Evolutionary conservation across 2,888 invertebrate species (phyloP).

Genomic region (Pristionchus fissidentatus): DNA sequence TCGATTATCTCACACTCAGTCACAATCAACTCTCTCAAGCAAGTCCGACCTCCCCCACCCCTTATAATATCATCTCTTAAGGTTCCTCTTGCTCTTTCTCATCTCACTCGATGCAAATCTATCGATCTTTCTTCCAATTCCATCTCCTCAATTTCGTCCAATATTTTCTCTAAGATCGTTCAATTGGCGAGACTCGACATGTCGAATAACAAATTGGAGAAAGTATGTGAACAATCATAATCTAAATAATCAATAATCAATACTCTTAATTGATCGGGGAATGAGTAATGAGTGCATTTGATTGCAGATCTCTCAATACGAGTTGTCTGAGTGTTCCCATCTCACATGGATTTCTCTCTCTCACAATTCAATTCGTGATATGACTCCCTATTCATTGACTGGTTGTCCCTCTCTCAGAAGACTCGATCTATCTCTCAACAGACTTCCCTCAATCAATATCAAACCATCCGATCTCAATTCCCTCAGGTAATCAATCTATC

Average conservation of each 20-base stretch:
- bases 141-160: constrained; percentile 8
- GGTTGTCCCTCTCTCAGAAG: constrained; percentile 16
- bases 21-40: constrained; percentile 3
- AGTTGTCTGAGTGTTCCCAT: constrained; percentile 67
- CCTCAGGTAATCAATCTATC: not conserved
- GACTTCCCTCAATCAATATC: constrained; percentile 10
- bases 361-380: constrained; percentile 55
- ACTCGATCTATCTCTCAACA: constrained; percentile 34
- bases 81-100: constrained; percentile 34
- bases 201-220: constrained; percentile 35
- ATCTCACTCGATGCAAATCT: not conserved
- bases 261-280: too few relatives aligned
- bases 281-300: not conserved
- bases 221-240: not conserved
- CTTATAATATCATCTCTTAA: not conserved
- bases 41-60: not conserved
- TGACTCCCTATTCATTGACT: not conserved
- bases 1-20: constrained; percentile 17
- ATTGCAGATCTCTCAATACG: constrained; percentile 65
- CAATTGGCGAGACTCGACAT: not conserved
- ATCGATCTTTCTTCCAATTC: constrained; percentile 30
- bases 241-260: too few relatives aligned
- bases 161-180: not conserved
- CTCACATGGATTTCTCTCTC: constrained; percentile 63
- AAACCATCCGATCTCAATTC: not conserved